A percentile compares a stretch with the other conserved stretches of the same genome.
These are phyloP conservation scores for Fregata magnificens DNA, from an alignment of 2,113 vertebrate species.

Conservation along the genomic window DNA sequence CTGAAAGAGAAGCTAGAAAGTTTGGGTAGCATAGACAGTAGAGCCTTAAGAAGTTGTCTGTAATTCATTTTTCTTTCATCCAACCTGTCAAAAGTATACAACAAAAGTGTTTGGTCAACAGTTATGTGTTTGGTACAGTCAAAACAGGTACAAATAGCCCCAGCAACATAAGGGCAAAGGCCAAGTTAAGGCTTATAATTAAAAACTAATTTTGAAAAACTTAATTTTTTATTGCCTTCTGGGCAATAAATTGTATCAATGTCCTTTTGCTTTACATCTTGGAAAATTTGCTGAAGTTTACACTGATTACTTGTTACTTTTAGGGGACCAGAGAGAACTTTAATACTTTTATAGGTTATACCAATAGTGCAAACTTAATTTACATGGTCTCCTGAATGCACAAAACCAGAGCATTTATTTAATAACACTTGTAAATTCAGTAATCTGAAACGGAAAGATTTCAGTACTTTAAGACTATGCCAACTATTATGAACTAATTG, in stretches of 20 bases:
- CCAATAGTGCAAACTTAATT: background rate
- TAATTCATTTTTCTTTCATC: background rate
- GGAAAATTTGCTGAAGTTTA: background rate
- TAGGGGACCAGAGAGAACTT: background rate
- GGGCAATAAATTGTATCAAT: background rate
- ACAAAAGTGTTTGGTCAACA: background rate
- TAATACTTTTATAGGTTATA: background rate
- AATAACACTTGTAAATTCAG: background rate
- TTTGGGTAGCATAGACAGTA: background rate
- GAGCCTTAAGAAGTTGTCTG: background rate
- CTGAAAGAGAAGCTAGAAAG: background rate
- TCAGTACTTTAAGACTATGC: background rate
- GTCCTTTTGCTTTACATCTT: background rate
- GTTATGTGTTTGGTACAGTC: background rate
- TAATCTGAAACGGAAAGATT: background rate
- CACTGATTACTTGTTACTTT: background rate
- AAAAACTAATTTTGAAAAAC: background rate
- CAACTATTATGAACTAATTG: background rate
- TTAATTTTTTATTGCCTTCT: background rate
- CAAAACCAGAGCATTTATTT: background rate
- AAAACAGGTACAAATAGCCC: background rate
- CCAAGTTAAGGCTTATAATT: background rate
- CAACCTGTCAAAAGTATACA: background rate
- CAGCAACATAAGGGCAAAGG: background rate
- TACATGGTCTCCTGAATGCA: background rate